Conservation (phyloP, 2,888 invertebrate genomes). For the Rhagophthalmus giganteus region DNA sequence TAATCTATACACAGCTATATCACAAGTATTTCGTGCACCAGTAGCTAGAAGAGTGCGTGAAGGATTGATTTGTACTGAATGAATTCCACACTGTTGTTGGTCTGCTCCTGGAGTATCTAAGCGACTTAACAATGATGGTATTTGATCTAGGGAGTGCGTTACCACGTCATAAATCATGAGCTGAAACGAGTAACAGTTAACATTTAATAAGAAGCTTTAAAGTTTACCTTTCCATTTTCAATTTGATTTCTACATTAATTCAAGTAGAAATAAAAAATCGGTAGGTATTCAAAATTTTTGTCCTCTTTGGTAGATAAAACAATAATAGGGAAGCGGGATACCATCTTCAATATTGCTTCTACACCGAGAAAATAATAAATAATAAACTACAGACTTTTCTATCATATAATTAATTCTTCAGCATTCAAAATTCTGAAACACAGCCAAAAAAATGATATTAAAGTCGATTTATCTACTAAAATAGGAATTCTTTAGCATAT, state of each 20-base stretch:
- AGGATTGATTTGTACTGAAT: conserved; percentile 92
- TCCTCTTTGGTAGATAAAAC: no score
- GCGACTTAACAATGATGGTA: conserved; percentile 79
- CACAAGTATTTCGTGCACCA: conserved; percentile 89
- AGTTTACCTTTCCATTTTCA: not conserved
- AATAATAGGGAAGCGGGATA: no score
- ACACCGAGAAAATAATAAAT: no score
- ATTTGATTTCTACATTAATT: not conserved
- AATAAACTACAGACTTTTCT: no score
- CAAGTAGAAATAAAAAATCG: not conserved
- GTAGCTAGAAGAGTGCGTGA: conserved; percentile 88
- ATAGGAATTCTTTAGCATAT: no score
- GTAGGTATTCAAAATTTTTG: no score
- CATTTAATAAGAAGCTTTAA: not conserved
- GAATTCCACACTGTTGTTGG: conserved; percentile 84
- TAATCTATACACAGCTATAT: conserved; percentile 85
- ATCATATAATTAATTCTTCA: no score
- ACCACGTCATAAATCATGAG: conserved; percentile 91
- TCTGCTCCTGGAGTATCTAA: conserved; percentile 60
- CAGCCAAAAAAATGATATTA: no score
- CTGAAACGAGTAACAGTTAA: conserved; percentile 54
- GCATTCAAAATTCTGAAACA: no score
- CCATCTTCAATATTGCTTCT: no score
- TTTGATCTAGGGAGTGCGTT: conserved; percentile 82
- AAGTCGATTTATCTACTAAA: no score